Base-by-base conservation (phyloP, 2,888 invertebrate species). In the Aphodius granarius region DNA sequence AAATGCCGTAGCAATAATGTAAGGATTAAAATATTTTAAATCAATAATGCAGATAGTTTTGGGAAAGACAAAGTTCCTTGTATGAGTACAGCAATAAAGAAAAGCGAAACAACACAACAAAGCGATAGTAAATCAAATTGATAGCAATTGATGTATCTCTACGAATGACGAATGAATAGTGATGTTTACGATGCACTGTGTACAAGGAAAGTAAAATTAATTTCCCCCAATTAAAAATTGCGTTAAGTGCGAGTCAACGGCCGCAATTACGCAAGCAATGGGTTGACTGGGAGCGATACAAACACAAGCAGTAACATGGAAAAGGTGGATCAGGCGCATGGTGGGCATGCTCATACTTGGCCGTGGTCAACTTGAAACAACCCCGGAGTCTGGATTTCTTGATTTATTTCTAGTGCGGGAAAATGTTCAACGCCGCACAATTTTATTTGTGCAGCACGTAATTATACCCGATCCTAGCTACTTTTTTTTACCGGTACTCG, bases 251-350 rank as follows among this genome's bases (percentile, higher is more conserved):
- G 43, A 75, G 75, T 75, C 75, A 75, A 72, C 63, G 75, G 66
- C 72, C 75, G 65, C 66, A 72, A 75, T 72, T 75, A 75, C 72
- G 66, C 63, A 75, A 72, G 72, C 66, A 71, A 43, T 66, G 66
- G 72, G 72, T 66, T 16, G 72, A 68, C 13, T n/a, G 16, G 66
- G 63, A 72, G 66, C 72, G 62, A 75, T 66, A 72, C 23, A 65
- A 43, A 43, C 65, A 22, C 43, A 43, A 15, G 72, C 43, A 43
- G 43, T 43, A 75, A 75, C 75, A 75, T 75, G 75, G 72, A 75
- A 75, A 62, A 75, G 75, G 75, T 43, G 43, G 43, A 43, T 43
- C 43, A 43, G 43, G 43, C 43, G 43, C 43, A 43, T 43, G 43
- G 43, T 72, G 75, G 75, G 72, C 63, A 75, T 66, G 66, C 9